Evolutionary conservation across 1,140 invertebrate species (phyloP).

Genomic region (Oncopeltus fasciatus): DNA sequence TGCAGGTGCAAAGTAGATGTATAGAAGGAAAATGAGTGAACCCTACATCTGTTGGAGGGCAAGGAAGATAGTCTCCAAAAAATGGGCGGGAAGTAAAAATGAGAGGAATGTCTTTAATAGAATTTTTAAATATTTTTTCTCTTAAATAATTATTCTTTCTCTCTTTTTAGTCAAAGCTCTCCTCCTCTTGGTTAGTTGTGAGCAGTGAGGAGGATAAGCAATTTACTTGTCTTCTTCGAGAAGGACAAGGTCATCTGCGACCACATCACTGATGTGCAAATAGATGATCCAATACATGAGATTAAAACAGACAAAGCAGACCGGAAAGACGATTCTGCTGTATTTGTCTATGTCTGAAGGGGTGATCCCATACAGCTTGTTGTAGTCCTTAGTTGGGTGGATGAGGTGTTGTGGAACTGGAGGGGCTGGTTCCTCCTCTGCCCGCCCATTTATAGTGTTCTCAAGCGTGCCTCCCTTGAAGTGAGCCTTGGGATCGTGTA

Average conservation of each 20-base stretch:
- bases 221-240: conserved; percentile 62
- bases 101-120: conserved; percentile 6
- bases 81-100: conserved; percentile 15
- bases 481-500: conserved; percentile 81
- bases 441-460: conserved; percentile 73
- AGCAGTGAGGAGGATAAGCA: conserved; percentile 1
- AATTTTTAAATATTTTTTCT: conserved; percentile 3
- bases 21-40: neutral
- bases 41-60: neutral
- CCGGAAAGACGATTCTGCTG: conserved; percentile 86
- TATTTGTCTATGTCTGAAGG: conserved; percentile 95
- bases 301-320: conserved; percentile 94
- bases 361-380: conserved; percentile 57
- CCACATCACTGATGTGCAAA: conserved; percentile 85
- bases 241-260: conserved; percentile 79
- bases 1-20: neutral
- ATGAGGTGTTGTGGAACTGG: conserved; percentile 54
- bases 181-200: conserved; percentile 10
- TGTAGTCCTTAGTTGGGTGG: conserved; percentile 55
- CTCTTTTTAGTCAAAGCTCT: neutral
- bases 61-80: conserved; percentile 8
- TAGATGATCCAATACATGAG: conserved; percentile 98
- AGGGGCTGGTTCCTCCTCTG: conserved; percentile 45
- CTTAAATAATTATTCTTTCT: neutral
- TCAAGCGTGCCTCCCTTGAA: conserved; percentile 79